A percentile compares a stretch with the other conserved stretches of the same genome.
Evolutionary conservation across 2,797 vertebrate species (phyloP).

Genomic region (Vespertilio murinus): DNA sequence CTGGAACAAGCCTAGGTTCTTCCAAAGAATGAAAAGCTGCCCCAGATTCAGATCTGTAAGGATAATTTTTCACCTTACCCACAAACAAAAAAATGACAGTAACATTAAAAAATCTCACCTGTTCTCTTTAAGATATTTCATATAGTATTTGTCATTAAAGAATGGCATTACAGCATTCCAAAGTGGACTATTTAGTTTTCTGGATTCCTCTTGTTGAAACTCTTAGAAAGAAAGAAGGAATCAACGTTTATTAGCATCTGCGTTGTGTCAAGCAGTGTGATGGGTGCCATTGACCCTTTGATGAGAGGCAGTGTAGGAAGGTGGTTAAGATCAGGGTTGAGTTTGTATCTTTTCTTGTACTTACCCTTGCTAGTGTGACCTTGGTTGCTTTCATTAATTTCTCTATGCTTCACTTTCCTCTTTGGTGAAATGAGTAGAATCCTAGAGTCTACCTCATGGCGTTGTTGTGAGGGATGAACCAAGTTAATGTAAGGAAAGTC

Average conservation of each 20-base stretch:
- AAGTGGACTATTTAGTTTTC: background rate
- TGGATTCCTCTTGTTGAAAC: background rate
- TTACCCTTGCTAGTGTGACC: background rate
- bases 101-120: background rate
- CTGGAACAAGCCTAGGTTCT: background rate
- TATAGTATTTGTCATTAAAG: background rate
- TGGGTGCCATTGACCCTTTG: background rate
- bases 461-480: background rate
- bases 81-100: background rate
- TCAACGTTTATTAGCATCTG: background rate
- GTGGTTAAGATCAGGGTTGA: background rate
- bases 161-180: background rate
- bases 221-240: background rate
- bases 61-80: background rate
- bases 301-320: background rate
- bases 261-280: background rate
- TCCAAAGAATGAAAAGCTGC: conserved; percentile 8
- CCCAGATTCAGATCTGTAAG: conserved; percentile 35
- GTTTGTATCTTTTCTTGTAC: background rate
- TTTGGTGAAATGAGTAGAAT: background rate
- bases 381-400: background rate
- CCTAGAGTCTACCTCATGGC: background rate
- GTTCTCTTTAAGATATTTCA: conserved; percentile 3
- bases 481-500: background rate
- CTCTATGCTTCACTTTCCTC: background rate